Evolutionary conservation across 2,797 vertebrate species (phyloP).

Genomic region (Anguilla marmorata): DNA sequence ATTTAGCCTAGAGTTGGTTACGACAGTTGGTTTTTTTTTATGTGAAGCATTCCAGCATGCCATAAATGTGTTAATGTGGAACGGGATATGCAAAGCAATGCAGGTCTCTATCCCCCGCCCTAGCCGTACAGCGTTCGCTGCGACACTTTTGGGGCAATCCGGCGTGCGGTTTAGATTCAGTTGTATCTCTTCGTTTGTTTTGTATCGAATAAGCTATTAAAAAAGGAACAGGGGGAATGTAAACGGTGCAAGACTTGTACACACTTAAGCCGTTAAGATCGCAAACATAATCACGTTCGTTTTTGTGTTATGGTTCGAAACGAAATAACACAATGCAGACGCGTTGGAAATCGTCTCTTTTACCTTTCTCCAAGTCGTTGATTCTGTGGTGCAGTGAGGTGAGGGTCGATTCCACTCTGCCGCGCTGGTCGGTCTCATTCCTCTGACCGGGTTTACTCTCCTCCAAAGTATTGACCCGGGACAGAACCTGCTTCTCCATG

Average conservation of each 20-base stretch:
- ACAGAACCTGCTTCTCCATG: constrained; percentile 94
- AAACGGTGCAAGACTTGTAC: background rate
- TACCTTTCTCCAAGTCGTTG: constrained; percentile 96
- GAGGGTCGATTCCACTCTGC: constrained; percentile 88
- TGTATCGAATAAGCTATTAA: background rate
- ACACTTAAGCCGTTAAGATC: background rate
- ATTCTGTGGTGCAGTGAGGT: constrained; percentile 93
- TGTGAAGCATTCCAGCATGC: background rate
- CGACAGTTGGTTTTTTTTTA: background rate
- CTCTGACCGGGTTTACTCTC: constrained; percentile 78
- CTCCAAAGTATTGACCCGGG: constrained; percentile 89
- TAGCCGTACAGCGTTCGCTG: constrained; percentile 55
- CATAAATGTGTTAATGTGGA: constrained; percentile 46
- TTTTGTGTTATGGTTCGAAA: too few species aligned
- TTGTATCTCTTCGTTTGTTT: constrained; percentile 10
- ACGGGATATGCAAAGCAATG: constrained; percentile 70
- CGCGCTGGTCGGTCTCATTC: constrained; percentile 88
- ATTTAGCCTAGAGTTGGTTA: background rate
- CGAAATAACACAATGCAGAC: background rate
- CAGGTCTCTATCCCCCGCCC: constrained; percentile 54
- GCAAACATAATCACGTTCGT: background rate
- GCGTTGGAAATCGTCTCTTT: constrained; percentile 27
- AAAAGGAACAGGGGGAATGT: too few species aligned
- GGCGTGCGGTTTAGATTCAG: background rate
- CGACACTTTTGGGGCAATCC: constrained; percentile 49